These are phyloP conservation scores for Gymnoscopelus braueri DNA, from an alignment of 2,797 vertebrate species.

Conservation along the genomic window DNA sequence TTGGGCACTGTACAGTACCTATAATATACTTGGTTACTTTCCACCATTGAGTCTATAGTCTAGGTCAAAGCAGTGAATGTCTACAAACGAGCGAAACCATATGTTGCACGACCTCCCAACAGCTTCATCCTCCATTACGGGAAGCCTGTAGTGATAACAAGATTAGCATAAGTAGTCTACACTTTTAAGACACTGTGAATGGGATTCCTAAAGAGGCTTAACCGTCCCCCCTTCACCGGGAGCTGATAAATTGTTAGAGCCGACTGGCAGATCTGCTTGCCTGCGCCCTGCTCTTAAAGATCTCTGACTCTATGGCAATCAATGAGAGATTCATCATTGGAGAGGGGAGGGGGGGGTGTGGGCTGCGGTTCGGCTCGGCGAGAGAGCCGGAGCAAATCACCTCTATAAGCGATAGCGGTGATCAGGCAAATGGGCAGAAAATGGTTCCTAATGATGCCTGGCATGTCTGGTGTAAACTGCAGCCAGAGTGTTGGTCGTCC, in stretches of 20 bases:
- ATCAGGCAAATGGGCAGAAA: slow-evolving; percentile 77
- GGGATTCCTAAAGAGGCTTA: slow-evolving; percentile 71
- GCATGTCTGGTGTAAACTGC: slow-evolving; percentile 67
- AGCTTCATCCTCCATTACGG: slow-evolving; percentile 58
- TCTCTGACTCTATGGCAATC: slow-evolving; percentile 48
- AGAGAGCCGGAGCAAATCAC: slow-evolving; percentile 64
- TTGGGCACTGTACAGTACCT: too few species aligned
- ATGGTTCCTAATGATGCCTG: slow-evolving; percentile 73
- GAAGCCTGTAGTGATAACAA: slow-evolving; percentile 70
- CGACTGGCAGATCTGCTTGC: slow-evolving; percentile 58
- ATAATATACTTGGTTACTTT: too few species aligned
- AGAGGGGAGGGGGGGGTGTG: slow-evolving; percentile 1
- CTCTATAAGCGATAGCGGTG: slow-evolving; percentile 67
- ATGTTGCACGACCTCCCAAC: slow-evolving; percentile 43
- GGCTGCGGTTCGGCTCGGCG: slow-evolving; percentile 2
- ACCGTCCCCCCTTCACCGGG: slow-evolving; percentile 44
- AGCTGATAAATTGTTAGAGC: slow-evolving; percentile 60
- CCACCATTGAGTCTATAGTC: too few species aligned
- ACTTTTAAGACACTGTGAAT: slow-evolving; percentile 69
- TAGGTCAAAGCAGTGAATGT: slow-evolving; percentile 20
- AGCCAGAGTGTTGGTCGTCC: slow-evolving; percentile 63
- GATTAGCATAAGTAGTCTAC: slow-evolving; percentile 72
- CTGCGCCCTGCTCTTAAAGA: slow-evolving; percentile 45
- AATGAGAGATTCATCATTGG: slow-evolving; percentile 68
- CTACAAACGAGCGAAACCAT: slow-evolving; percentile 33